These are phyloP conservation scores for Ips nitidus DNA, from an alignment of 1,140 invertebrate genomes.

Conservation along the genomic window DNA sequence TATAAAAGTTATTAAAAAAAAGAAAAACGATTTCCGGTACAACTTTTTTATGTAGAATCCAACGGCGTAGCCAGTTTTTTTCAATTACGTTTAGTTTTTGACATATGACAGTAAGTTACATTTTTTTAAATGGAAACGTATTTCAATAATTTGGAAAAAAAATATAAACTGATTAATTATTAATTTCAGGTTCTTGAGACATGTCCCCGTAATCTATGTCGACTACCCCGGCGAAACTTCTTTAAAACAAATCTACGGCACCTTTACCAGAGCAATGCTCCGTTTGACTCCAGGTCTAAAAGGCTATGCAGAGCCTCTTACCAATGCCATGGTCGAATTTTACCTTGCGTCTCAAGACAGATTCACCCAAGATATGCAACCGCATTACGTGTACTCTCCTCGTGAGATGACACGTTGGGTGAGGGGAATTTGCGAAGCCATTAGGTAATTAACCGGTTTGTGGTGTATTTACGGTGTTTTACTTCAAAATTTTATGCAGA, in stretches of 20 bases:
- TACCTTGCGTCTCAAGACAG: constrained; percentile 95
- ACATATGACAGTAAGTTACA: too few species aligned
- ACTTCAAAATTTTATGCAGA: constrained; percentile 49
- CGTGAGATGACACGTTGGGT: constrained; percentile 99
- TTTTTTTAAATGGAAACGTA: too few species aligned
- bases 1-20: too few species aligned
- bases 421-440: constrained; percentile 97
- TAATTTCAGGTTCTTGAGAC: constrained; percentile 84
- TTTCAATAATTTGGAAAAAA: too few species aligned
- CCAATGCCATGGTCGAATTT: constrained; percentile 99
- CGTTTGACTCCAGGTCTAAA: constrained; percentile 86
- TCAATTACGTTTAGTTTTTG: too few species aligned
- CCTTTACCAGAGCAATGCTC: constrained; percentile 97
- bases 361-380: constrained; percentile 99
- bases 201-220: constrained; percentile 98
- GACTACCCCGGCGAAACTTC: constrained; percentile 99
- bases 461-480: too few species aligned
- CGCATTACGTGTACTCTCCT: constrained; percentile 99
- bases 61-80: too few species aligned
- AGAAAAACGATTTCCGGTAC: too few species aligned
- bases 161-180: too few species aligned
- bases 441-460: too few species aligned
- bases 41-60: too few species aligned
- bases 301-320: constrained; percentile 93
- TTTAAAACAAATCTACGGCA: constrained; percentile 97